Conservation (phyloP, 2,113 vertebrate genomes). For the Salvelinus namaycush region DNA sequence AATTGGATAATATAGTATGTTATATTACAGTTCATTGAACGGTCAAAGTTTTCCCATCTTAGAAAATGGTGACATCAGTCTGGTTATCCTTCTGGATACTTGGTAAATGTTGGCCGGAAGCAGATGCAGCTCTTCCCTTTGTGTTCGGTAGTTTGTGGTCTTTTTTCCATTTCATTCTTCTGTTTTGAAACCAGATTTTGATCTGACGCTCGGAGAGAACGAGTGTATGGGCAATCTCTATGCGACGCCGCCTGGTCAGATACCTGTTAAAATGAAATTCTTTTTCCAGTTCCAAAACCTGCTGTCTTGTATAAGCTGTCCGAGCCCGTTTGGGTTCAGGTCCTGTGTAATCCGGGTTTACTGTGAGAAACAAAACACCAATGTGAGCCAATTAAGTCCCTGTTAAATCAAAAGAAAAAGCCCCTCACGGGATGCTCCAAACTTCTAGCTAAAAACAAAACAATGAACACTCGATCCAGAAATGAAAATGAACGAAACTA, state of each 20-base stretch:
- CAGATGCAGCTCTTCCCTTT: conserved; percentile 90
- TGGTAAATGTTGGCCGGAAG: conserved; percentile 86
- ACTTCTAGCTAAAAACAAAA: conserved; percentile 33
- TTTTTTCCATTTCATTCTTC: conserved; percentile 15
- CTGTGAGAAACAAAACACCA: conserved; percentile 70
- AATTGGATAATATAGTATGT: conserved; percentile 70
- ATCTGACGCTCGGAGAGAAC: conserved; percentile 8
- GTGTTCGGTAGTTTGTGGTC: conserved; percentile 84
- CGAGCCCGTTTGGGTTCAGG: conserved; percentile 81
- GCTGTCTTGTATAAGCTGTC: conserved; percentile 83
- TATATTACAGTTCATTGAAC: conserved; percentile 79
- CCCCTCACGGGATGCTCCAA: conserved; percentile 27
- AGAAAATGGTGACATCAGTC: conserved; percentile 95
- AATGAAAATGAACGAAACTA: conserved; percentile 6
- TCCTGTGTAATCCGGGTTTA: conserved; percentile 77
- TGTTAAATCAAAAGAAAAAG: conserved; percentile 13
- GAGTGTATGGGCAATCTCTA: conserved; percentile 9
- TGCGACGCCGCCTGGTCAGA: not conserved
- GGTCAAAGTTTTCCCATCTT: conserved; percentile 60
- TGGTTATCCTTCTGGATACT: conserved; percentile 91
- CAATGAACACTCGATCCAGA: conserved; percentile 11
- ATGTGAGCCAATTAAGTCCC: conserved; percentile 58
- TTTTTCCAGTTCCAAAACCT: conserved; percentile 13
- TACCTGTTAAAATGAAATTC: conserved; percentile 15
- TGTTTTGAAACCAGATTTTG: conserved; percentile 13